A percentile compares a stretch with the other conserved stretches of the same genome.
Conservation (phyloP, 2,797 vertebrate genomes). For the Helostoma temminkii region DNA sequence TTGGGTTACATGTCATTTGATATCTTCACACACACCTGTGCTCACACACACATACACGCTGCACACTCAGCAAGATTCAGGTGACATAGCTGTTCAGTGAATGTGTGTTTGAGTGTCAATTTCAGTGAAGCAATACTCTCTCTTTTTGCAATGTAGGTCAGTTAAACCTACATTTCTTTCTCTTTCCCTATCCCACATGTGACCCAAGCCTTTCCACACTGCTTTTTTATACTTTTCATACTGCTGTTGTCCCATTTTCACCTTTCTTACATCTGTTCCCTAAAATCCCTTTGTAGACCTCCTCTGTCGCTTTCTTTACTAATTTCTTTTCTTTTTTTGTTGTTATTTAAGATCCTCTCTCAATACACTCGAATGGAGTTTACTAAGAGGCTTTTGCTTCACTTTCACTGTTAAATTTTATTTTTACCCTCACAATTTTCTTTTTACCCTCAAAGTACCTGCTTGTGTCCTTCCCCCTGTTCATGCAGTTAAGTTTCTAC, state of each 20-base stretch:
- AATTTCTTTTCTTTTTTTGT: background rate
- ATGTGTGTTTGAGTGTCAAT: slow-evolving; percentile 72
- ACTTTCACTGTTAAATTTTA: slow-evolving; percentile 3
- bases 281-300: slow-evolving; percentile 18
- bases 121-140: slow-evolving; percentile 74
- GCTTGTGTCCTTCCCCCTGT: background rate
- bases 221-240: too few species aligned
- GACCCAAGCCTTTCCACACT: slow-evolving; percentile 27
- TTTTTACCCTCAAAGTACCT: slow-evolving; percentile 7
- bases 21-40: slow-evolving; percentile 55
- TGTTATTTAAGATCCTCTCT: background rate
- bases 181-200: slow-evolving; percentile 33
- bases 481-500: background rate
- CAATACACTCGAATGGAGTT: background rate
- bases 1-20: slow-evolving; percentile 82
- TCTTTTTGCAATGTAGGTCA: slow-evolving; percentile 76
- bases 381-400: background rate
- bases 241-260: slow-evolving; percentile 18
- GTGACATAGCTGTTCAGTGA: slow-evolving; percentile 79
- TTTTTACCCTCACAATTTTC: slow-evolving; percentile 4
- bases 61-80: slow-evolving; percentile 82
- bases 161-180: slow-evolving; percentile 26
- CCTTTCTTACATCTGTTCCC: slow-evolving; percentile 27
- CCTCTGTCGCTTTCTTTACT: slow-evolving; percentile 4
- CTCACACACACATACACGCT: slow-evolving; percentile 35